Percentiles rank a stretch among this genome's conserved stretches.
These are phyloP conservation scores for Sylvicapra grimmia DNA, from an alignment of 2,113 vertebrate genomes.

Conservation along the genomic window DNA sequence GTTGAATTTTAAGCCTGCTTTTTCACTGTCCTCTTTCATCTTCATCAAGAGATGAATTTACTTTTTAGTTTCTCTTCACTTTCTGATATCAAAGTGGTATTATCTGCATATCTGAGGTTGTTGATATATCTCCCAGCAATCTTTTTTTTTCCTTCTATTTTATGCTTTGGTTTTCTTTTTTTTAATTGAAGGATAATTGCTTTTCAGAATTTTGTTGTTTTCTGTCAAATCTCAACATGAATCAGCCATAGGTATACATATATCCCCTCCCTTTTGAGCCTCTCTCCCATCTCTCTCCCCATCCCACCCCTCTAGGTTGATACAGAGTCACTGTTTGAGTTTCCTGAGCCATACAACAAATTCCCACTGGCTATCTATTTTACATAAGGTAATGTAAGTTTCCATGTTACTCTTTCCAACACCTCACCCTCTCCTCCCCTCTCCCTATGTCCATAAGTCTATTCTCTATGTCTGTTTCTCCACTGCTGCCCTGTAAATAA, in stretches of 20 bases:
- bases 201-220: neutral
- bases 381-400: neutral
- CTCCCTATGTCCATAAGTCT: neutral
- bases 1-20: neutral
- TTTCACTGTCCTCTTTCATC: neutral
- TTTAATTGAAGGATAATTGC: neutral
- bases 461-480: neutral
- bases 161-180: neutral
- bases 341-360: neutral
- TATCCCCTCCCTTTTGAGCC: neutral
- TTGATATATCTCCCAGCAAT: neutral
- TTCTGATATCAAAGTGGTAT: neutral
- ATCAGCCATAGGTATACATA: neutral
- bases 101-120: neutral
- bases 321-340: neutral
- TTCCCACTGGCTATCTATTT: neutral
- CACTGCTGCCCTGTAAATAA: neutral
- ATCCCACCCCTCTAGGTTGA: neutral
- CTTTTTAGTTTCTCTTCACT: neutral
- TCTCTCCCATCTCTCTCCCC: neutral
- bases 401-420: neutral
- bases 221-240: neutral
- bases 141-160: neutral
- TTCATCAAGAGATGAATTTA: neutral
- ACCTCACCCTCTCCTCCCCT: neutral